phyloP scores from a whole-genome alignment of 2,113 vertebrate genomes.

The Pteronura brasiliensis region DNA sequence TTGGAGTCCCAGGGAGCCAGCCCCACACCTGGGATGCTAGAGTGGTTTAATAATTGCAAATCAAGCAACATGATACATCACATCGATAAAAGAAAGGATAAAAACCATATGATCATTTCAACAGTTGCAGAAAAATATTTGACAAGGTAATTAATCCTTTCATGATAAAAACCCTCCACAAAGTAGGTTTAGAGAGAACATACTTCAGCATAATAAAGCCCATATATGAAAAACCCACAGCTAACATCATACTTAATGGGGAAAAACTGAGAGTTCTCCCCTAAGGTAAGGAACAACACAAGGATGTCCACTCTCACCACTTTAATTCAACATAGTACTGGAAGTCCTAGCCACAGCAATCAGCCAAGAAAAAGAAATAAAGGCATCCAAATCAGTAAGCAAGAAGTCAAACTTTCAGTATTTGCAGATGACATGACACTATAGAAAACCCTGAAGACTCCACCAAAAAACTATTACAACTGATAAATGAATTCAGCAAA shows the following conservation, averaged over 20 bases:
- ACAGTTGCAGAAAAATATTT: background rate
- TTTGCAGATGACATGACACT: no score
- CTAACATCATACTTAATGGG: background rate
- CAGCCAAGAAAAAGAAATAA: no score
- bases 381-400: no score
- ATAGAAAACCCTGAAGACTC: no score
- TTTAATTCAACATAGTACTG: no score
- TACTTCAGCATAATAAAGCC: background rate
- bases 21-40: background rate
- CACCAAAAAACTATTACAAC: no score
- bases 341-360: no score
- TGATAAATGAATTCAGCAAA: no score
- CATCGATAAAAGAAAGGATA: background rate
- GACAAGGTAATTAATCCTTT: background rate
- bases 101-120: background rate
- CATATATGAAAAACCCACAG: background rate
- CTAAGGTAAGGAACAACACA: background rate
- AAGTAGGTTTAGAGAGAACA: background rate
- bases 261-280: background rate
- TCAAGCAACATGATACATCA: background rate
- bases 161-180: background rate
- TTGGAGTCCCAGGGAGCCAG: background rate
- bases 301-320: background rate
- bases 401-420: no score
- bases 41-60: background rate